Evolutionary conservation across 1,140 invertebrate species (phyloP).

Genomic region (Drosophila erecta): DNA sequence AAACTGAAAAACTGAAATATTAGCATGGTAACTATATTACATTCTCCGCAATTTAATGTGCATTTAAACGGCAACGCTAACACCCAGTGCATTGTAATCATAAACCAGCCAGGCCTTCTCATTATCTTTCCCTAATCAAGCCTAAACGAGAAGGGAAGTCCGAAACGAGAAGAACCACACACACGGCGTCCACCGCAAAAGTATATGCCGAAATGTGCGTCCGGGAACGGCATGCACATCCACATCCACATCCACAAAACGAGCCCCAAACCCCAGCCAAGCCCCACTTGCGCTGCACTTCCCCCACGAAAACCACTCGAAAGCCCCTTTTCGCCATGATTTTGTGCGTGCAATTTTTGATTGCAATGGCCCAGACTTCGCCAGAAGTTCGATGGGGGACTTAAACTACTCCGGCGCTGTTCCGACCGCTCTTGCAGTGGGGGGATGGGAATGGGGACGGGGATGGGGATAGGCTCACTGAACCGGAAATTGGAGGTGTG

Average conservation of each 20-base stretch:
- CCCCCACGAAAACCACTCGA: background rate
- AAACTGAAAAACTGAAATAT: no score
- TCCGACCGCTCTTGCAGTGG: slow-evolving; percentile 17
- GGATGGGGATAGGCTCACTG: slow-evolving; percentile 51
- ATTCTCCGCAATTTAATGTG: no score
- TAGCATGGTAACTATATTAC: no score
- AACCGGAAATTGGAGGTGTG: slow-evolving; percentile 85
- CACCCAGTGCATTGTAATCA: no score
- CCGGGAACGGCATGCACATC: slow-evolving; percentile 12
- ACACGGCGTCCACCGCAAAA: slow-evolving; percentile 53
- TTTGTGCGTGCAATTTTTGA: slow-evolving; percentile 72
- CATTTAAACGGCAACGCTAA: no score
- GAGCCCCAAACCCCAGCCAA: slow-evolving; percentile 27
- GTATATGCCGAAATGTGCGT: slow-evolving; percentile 51
- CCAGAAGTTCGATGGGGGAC: background rate
- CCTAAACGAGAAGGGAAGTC: background rate
- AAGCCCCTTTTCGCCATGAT: slow-evolving; percentile 37
- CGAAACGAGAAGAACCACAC: slow-evolving; percentile 3
- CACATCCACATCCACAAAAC: slow-evolving; percentile 56
- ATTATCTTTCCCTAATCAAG: background rate
- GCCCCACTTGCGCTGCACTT: background rate
- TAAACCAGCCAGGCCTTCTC: background rate
- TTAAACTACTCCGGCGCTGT: slow-evolving; percentile 27
- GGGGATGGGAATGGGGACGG: background rate
- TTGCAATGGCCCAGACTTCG: slow-evolving; percentile 43